Base-by-base conservation (phyloP, 2,797 vertebrate species). In the Miichthys miiuy region DNA sequence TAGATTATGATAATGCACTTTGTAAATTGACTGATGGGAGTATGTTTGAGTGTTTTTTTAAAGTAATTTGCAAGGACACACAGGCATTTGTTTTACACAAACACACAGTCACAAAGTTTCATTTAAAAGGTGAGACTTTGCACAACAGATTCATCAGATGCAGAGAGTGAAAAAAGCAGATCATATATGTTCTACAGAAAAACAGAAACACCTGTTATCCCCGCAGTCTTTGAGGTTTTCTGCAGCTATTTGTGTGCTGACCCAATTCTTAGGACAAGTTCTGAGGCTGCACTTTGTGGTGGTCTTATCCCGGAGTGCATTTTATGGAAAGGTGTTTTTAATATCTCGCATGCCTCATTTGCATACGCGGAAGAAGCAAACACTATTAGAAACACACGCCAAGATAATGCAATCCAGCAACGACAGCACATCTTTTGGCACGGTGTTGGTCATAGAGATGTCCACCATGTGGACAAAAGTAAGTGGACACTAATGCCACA, bases 311-410 rank as follows among this genome's bases (percentile, higher is more conserved):
- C 30, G 38, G 8, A 51, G 46, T 2, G 1, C 8, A 8, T 52
- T 63, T 23, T n/a, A 47, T n/a, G 21, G 6, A 48, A 77, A 79
- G 27, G 46, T 82, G 77, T 84, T 91, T 88, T 50, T 58, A 68
- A 80, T 66, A 72, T 21, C 27, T 57, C 20, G 9, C 21, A 0
- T 3, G 9, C 23, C 61, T 80, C 10, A 61, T 89, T 85, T 79
- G 34, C 78, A 75, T 81, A 60, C 47, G 41, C 55, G 73, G 38
- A 25, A 38, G 30, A 16, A 60, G 17, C 17, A 44, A 41, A 14
- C 51, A 46, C 58, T 58, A 89, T 84, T 51, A 70, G 54, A 84
- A 87, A 78, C 81, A 87, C 74, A 65, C 30, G 17, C 68, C 5
- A 12, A 4, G 41, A 62, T 69, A 72, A 85, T 82, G 25, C 30